Evolutionary conservation across 2,113 vertebrate genomes (phyloP).

Genomic region (Beaufortia kweichowensis): DNA sequence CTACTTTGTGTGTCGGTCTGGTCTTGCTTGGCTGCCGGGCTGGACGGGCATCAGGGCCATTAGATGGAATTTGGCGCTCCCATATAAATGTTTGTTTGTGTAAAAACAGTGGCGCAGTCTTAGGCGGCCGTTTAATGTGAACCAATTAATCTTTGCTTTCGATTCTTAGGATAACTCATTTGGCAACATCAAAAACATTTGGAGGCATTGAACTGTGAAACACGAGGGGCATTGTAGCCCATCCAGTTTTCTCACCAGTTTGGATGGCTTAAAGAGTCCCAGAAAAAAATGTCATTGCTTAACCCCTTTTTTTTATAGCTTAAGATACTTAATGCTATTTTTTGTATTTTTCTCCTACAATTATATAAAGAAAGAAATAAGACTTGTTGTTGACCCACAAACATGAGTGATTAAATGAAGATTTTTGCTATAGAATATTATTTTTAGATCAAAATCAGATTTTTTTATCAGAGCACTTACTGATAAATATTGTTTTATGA

Average conservation of each 20-base stretch:
- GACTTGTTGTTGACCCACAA: too few relatives aligned
- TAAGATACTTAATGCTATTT: too few relatives aligned
- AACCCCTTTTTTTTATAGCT: too few relatives aligned
- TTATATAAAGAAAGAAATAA: too few relatives aligned
- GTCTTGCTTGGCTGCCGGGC: conserved; percentile 35
- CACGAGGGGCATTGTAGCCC: background rate
- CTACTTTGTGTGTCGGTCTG: conserved; percentile 55
- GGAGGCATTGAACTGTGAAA: background rate
- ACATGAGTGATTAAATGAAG: too few relatives aligned
- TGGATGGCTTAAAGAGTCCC: too few relatives aligned
- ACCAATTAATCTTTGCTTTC: background rate
- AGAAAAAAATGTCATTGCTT: too few relatives aligned
- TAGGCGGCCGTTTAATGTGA: background rate
- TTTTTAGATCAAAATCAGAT: too few relatives aligned
- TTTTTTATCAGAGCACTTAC: too few relatives aligned
- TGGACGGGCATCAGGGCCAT: conserved; percentile 51
- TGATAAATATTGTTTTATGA: too few relatives aligned
- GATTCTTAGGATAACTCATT: background rate
- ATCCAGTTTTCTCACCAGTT: background rate
- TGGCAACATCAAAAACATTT: background rate
- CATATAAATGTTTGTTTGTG: conserved; percentile 45
- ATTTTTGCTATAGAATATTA: too few relatives aligned
- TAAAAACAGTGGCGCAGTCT: conserved; percentile 31
- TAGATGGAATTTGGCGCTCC: conserved; percentile 41
- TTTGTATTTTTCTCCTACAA: too few relatives aligned